Base-by-base conservation (phyloP, 2,797 vertebrate genomes). In the Catostomus latipinnis region DNA sequence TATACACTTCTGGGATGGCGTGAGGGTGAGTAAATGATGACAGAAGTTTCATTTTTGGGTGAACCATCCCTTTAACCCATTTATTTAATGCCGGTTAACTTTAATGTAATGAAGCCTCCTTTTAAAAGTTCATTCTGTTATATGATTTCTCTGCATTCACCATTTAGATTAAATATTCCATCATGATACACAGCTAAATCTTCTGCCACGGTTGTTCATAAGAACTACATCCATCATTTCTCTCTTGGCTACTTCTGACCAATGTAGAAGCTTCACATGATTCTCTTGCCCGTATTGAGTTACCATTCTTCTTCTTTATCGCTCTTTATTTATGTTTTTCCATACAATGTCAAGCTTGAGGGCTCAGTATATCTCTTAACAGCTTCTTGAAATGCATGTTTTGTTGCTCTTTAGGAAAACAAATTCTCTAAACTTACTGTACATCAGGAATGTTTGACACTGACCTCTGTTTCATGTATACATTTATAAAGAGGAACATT, bases 91-190 rank as follows among this genome's bases (percentile, higher is more conserved):
- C 34, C 2, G 34, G 34, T 34, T 34, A 34, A 34, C 34, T 34
- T 34, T 34, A 34, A 3, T 34, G 34, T 34, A 34, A 34, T 34
- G 34, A 34, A 34, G 34, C 34, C 34, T 4, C 34, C 34, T 34
- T 34, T 34, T 34, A 34, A 34, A 34, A 34, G 34, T 34, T 34
- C 2, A 58, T 82, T 86, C 82, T 83, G 71, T 52, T 83, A 73
- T 83, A 52, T 58, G 76, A 83, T 74, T 69, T 85, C 79, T 76
- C 73, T 85, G 84, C 53, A 62, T 73, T 71, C 48, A 81, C 52
- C 79, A 61, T 81, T 72, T 69, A 81, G 75, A 78, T 78, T 0
- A 76, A 85, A 78, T 73, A 69, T 43, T 50, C 34, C 34, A 34
- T 76, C 52, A 54, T 3, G 6, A 66, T 63, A 34, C 71, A 72